These are phyloP conservation scores for Dascillus cervinus DNA, from an alignment of 2,888 invertebrate species.

Conservation along the genomic window DNA sequence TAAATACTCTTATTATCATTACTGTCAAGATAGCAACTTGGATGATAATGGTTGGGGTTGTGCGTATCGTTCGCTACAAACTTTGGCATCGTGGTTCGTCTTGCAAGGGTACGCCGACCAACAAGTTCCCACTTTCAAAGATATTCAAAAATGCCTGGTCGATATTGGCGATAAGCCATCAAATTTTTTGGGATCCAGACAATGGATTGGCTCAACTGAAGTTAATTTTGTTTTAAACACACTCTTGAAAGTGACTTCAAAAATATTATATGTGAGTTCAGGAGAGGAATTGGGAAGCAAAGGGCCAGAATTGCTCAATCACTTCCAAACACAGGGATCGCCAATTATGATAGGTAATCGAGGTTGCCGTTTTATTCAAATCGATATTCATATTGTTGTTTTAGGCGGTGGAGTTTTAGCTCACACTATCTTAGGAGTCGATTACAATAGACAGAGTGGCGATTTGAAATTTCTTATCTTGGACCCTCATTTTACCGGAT, in stretches of 20 bases:
- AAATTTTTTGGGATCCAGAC: constrained; percentile 79
- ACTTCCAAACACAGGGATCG: constrained; percentile 88
- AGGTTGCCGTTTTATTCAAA: too few species aligned
- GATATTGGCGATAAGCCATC: constrained; percentile 88
- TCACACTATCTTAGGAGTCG: constrained; percentile 94
- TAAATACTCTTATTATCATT: constrained; percentile 90
- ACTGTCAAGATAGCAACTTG: constrained; percentile 89
- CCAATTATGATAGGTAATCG: constrained; percentile 94
- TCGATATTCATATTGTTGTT: constrained; percentile 15
- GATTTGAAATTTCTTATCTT: constrained; percentile 88
- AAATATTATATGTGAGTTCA: constrained; percentile 76
- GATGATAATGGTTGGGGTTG: constrained; percentile 95
- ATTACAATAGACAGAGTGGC: constrained; percentile 71
- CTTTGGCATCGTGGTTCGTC: constrained; percentile 92
- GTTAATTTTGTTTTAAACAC: constrained; percentile 87
- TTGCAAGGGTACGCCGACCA: constrained; percentile 71
- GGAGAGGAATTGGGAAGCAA: constrained; percentile 76
- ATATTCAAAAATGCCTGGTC: constrained; percentile 88
- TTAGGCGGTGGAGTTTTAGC: constrained; percentile 93
- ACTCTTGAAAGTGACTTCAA: constrained; percentile 65
- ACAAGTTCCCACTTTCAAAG: constrained; percentile 68
- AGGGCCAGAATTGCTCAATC: constrained; percentile 75
- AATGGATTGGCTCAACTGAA: constrained; percentile 99
- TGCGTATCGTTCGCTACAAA: constrained; percentile 95
- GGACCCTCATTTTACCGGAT: constrained; percentile 96